These are phyloP conservation scores for Mastomys natalensis DNA, from an alignment of 2,113 vertebrate species.

Conservation along the genomic window DNA sequence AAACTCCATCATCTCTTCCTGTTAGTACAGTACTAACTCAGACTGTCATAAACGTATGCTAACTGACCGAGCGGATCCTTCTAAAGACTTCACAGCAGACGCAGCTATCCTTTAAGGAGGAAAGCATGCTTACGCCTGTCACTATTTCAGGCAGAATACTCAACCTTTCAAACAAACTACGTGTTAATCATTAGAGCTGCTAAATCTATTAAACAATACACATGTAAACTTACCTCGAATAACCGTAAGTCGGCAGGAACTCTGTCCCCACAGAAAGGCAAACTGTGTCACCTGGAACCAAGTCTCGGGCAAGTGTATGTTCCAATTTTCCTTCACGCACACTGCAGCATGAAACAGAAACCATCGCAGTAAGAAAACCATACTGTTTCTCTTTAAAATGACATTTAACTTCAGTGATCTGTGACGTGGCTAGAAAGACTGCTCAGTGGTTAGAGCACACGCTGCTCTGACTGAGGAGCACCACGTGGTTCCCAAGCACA, in stretches of 20 bases:
- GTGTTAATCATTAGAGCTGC: constrained; percentile 8
- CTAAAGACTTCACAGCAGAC: neutral
- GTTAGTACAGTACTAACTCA: neutral
- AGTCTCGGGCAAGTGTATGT: constrained; percentile 94
- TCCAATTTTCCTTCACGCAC: constrained; percentile 94
- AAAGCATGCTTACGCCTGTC: neutral
- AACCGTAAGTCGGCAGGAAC: constrained; percentile 97
- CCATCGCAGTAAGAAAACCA: neutral
- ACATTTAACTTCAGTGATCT: neutral
- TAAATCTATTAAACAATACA: neutral
- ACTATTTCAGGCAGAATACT: constrained; percentile 23
- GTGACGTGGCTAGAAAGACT: neutral
- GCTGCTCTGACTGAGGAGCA: neutral
- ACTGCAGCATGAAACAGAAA: constrained; percentile 82
- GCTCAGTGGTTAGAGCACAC: neutral
- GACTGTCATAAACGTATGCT: constrained; percentile 1
- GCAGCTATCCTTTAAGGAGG: neutral
- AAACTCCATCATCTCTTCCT: neutral
- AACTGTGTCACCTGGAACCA: constrained; percentile 98
- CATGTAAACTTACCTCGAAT: constrained; percentile 91
- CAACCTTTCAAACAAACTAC: constrained; percentile 3
- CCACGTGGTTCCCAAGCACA: neutral
- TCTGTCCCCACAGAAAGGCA: constrained; percentile 96
- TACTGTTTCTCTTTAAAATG: neutral
- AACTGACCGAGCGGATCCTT: neutral